Evolutionary conservation across 1,140 invertebrate species (phyloP).

Genomic region (Berghia stephanieae): DNA sequence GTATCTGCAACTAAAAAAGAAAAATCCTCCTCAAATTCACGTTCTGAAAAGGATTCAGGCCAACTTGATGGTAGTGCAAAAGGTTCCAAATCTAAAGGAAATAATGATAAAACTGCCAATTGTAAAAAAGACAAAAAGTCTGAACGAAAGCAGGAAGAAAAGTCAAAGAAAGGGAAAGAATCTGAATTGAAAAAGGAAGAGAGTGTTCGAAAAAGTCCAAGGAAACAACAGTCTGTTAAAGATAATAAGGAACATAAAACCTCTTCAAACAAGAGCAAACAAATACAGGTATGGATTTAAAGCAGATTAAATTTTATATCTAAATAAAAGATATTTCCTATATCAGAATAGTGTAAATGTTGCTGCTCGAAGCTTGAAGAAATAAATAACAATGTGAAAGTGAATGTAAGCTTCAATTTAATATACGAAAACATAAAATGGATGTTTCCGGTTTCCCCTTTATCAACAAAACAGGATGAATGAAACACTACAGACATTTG

Average conservation of each 20-base stretch:
- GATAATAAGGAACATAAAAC: too few species aligned
- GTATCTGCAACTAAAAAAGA: neutral
- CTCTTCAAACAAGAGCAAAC: conserved; percentile 5
- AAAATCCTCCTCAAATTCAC: neutral
- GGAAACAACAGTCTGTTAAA: neutral
- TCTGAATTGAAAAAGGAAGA: conserved; percentile 14
- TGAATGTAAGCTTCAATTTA: too few species aligned
- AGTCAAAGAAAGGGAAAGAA: conserved; percentile 15
- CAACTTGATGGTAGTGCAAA: conserved; percentile 29
- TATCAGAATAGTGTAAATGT: neutral
- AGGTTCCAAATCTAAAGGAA: too few species aligned
- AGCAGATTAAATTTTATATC: neutral
- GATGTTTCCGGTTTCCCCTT: too few species aligned
- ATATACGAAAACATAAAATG: too few species aligned
- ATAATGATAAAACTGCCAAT: neutral
- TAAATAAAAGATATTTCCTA: conserved; percentile 10
- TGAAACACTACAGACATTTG: too few species aligned
- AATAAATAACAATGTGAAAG: too few species aligned
- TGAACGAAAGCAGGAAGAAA: conserved; percentile 18
- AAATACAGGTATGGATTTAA: conserved; percentile 13
- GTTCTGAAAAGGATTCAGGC: neutral
- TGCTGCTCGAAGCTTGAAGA: too few species aligned
- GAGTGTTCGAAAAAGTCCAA: conserved; percentile 10
- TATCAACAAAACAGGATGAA: too few species aligned
- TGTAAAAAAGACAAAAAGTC: neutral